Percentiles rank a stretch among this genome's conserved stretches.
These are phyloP conservation scores for Idris sp. DNA, from an alignment of 1,140 invertebrate species.

Conservation along the genomic window DNA sequence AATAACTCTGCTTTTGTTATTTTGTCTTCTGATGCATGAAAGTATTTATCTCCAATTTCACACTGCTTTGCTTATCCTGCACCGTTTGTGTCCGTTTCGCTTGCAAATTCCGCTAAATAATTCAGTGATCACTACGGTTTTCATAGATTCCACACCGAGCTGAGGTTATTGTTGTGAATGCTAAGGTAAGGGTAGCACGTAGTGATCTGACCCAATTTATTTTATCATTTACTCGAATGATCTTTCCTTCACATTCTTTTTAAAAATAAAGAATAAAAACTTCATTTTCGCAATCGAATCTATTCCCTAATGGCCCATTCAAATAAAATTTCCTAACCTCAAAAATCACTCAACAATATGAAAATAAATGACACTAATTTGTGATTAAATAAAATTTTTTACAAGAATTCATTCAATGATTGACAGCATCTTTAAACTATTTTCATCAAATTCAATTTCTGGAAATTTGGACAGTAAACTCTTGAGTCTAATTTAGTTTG, in stretches of 20 bases:
- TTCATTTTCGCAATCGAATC: conserved; percentile 3
- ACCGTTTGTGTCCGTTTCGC: conserved; percentile 3
- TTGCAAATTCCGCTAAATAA: conserved; percentile 24
- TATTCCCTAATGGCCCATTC: too few species aligned
- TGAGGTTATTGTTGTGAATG: conserved; percentile 39
- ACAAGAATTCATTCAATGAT: too few species aligned
- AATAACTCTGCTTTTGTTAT: neutral
- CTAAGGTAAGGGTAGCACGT: conserved; percentile 57
- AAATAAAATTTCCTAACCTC: too few species aligned
- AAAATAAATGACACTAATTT: too few species aligned
- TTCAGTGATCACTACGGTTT: conserved; percentile 61
- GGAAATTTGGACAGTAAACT: too few species aligned
- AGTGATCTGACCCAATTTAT: conserved; percentile 35
- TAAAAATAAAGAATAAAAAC: neutral
- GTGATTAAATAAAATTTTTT: too few species aligned
- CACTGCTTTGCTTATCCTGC: conserved; percentile 29
- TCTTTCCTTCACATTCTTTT: conserved; percentile 1
- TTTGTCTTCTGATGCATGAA: conserved; percentile 21
- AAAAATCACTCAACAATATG: too few species aligned
- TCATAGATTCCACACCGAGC: conserved; percentile 42
- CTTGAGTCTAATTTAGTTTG: too few species aligned
- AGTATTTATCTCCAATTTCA: conserved; percentile 30
- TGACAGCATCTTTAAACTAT: too few species aligned
- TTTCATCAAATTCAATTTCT: too few species aligned
- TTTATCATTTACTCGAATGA: conserved; percentile 35